phyloP scores from a whole-genome alignment of 2,888 invertebrate genomes.

The Drosophila paucipuncta region DNA sequence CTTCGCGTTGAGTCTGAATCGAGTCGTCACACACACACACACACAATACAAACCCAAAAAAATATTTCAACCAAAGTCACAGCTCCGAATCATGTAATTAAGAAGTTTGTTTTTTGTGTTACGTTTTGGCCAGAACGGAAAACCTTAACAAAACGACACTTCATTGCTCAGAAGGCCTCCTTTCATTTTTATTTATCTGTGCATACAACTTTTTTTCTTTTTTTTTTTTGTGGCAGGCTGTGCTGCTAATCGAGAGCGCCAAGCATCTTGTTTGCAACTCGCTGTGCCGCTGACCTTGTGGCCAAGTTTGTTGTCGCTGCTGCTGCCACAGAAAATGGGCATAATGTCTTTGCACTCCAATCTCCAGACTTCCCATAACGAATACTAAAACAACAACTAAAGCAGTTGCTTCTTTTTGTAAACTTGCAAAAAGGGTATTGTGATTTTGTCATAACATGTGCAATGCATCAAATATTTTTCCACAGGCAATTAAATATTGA shows the following conservation, averaged over 20 bases:
- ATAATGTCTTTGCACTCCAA: conserved; percentile 48
- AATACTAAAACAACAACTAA: background rate
- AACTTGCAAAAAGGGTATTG: background rate
- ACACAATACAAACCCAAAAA: conserved; percentile 1
- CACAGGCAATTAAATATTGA: background rate
- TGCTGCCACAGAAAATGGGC: conserved; percentile 33
- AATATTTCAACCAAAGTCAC: conserved; percentile 37
- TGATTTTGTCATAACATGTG: background rate
- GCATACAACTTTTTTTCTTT: background rate
- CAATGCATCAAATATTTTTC: background rate
- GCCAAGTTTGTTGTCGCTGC: conserved; percentile 15
- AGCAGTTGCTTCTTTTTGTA: conserved; percentile 15
- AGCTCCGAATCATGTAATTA: conserved; percentile 67
- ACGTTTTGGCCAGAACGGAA: conserved; percentile 47
- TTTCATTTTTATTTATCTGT: conserved; percentile 53
- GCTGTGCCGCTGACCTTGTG: conserved; percentile 58
- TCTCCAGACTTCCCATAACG: conserved; percentile 8
- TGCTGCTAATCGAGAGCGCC: conserved; percentile 23
- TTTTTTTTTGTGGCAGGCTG: conserved; percentile 17
- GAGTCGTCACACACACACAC: conserved; percentile 6
- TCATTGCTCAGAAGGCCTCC: conserved; percentile 56
- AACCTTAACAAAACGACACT: conserved; percentile 46
- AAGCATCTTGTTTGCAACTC: conserved; percentile 42
- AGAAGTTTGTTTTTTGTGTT: conserved; percentile 45
- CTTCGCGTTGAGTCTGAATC: conserved; percentile 43